Evolutionary conservation across 2,888 invertebrate genomes (phyloP), one percentile per base, ranked within the genome.

Genomic region (Lepidochrysops patricia): DNA sequence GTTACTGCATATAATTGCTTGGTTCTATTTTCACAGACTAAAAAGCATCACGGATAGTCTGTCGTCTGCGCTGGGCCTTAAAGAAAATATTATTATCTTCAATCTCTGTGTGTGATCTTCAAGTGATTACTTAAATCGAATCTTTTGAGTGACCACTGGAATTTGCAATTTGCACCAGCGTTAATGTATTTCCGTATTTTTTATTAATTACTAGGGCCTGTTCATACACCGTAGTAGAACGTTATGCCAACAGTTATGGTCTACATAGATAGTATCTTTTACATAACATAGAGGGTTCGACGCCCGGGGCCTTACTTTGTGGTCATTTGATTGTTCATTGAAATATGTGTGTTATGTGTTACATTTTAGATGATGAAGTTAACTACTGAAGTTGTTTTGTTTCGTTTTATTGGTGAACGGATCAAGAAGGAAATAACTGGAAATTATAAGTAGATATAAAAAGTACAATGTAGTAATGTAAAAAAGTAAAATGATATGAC

Each of bases 121-220:
- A n/a, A n/a, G n/a, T n/a, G n/a, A n/a, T n/a, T n/a, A n/a, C n/a
- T n/a, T n/a, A n/a, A n/a, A n/a, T n/a, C n/a, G n/a, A n/a, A 5
- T 15, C 13, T 37, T 37, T 37, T 13, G 15, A 2, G 37, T 37
- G 13, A 37, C 15, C 15, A 6, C 0, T 37, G 13, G 37, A 5
- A 37, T 37, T 2, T 37, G 2, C 7, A 37, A 37, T 37, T 43
- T 43, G 43, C 19, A 43, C 9, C 12, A 23, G 43, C 19, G 19
- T 19, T 23, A 3, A 43, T 43, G 3, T 43, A 19, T 43, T 4
- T 29, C 29, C 29, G 5, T 5, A 29, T 43, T 43, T 43, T 43
- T 43, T 43, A 43, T 43, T 43, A 43, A 43, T 23, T 43, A 23
- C 43, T 43, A 43, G 43, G 43, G 43, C 43, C 43, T 43, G 43